phyloP scores from a whole-genome alignment of 2,888 invertebrate genomes.

The Plagiodera versicolora region DNA sequence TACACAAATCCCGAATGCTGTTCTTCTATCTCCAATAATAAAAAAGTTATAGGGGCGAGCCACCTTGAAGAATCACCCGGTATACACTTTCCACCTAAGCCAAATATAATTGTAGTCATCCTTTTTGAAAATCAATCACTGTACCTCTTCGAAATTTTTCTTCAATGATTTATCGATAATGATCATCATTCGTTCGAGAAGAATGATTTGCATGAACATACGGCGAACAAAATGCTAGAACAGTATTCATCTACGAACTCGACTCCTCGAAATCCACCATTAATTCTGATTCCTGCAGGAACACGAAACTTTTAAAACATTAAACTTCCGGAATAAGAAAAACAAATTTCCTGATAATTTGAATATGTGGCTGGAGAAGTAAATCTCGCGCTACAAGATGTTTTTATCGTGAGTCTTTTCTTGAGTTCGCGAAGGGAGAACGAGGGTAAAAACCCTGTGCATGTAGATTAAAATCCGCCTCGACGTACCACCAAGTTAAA shows the following conservation, averaged over 20 bases:
- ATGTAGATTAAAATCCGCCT: slow-evolving; percentile 57
- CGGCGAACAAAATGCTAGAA: too few species aligned
- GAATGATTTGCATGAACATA: too few species aligned
- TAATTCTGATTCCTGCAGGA: slow-evolving; percentile 35
- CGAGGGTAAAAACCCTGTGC: slow-evolving; percentile 55
- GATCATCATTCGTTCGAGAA: too few species aligned
- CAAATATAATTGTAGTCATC: too few species aligned
- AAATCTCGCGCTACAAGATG: slow-evolving; percentile 58
- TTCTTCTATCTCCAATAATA: too few species aligned
- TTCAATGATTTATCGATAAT: too few species aligned
- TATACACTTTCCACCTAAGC: too few species aligned
- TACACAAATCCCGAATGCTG: too few species aligned
- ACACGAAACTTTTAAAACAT: slow-evolving; percentile 44
- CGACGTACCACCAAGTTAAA: slow-evolving; percentile 53
- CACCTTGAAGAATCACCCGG: too few species aligned
- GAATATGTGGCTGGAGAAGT: slow-evolving; percentile 58
- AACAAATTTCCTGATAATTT: slow-evolving; percentile 60
- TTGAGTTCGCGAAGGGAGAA: slow-evolving; percentile 49
- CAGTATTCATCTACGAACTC: neutral
- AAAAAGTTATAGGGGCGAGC: too few species aligned
- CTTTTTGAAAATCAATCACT: too few species aligned
- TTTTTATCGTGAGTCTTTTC: slow-evolving; percentile 56
- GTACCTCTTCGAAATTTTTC: too few species aligned
- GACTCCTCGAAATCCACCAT: slow-evolving; percentile 23
- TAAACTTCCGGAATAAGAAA: slow-evolving; percentile 54